Percentiles rank a stretch among this genome's conserved stretches.
These are phyloP conservation scores for Mesorhabditis sp. DNA, from an alignment of 2,888 invertebrate genomes.

Conservation along the genomic window DNA sequence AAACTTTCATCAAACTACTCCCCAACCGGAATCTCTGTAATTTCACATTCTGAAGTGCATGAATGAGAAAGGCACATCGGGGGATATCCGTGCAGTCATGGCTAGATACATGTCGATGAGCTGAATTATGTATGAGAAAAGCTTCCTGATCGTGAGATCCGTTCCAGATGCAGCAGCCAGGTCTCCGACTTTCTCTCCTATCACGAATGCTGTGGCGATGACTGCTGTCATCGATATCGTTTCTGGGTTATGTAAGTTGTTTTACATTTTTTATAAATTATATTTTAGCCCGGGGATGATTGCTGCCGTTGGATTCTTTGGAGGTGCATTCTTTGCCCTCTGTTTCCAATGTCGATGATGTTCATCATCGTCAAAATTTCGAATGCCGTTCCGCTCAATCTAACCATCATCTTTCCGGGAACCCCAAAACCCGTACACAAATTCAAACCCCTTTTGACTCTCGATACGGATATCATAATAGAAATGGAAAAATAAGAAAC, in stretches of 20 bases:
- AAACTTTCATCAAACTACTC: too few species aligned
- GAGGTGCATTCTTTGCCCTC: conserved; percentile 42
- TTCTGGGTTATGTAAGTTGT: conserved; percentile 40
- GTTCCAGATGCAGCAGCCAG: conserved; percentile 37
- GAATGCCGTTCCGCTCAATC: background rate
- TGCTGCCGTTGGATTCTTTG: conserved; percentile 35
- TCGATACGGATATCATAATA: background rate
- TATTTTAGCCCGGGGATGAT: conserved; percentile 37
- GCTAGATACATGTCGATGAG: too few species aligned
- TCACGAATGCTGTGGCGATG: conserved; percentile 33
- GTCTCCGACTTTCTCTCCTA: conserved; percentile 35
- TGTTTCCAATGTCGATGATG: conserved; percentile 40
- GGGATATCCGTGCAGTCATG: too few species aligned
- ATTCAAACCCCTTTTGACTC: background rate
- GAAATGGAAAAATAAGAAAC: too few species aligned
- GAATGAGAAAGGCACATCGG: too few species aligned
- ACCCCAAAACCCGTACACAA: background rate
- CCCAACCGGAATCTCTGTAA: too few species aligned
- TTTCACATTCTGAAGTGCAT: too few species aligned
- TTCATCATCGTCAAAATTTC: background rate
- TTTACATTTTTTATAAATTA: background rate
- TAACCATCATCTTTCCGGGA: background rate
- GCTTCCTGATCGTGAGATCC: background rate
- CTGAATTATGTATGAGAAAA: too few species aligned
- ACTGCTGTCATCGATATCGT: conserved; percentile 33